Base-by-base conservation (phyloP, 2,113 vertebrate species). In the Calyptommatus sinebrachiatus region DNA sequence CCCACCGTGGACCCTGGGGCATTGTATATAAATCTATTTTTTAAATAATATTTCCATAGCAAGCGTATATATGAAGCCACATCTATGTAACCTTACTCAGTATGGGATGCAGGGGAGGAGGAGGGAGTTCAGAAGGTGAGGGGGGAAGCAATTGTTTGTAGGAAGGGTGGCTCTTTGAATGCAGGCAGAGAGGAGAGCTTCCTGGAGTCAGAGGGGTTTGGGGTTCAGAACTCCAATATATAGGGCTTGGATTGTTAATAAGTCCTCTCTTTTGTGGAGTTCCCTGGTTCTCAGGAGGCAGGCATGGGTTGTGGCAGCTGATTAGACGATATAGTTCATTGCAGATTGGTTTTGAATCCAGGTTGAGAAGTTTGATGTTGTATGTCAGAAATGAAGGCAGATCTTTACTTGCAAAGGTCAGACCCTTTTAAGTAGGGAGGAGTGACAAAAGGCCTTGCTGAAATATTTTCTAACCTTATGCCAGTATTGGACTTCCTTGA, bases 1-100 rank as follows among this genome's bases (percentile, higher is more conserved):
- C 77, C 77, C 26, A 16, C 78, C n/a, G 77, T 61, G 29, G 77
- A 74, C 71, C 35, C 63, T 18, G 28, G 66, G 77, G 77, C n/a
- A 41, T 16, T 79, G 82, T 83, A 79, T 28, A 83, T 83, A 83
- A 48, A 63, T 83, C 77, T 83, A 83, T 83, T 83, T 79, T 83
- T 83, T 71, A 81, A 81, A 81, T 75, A 78, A 78, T 83, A 75
- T 83, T 83, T 79, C 82, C 77, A 83, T 83, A 83, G 71, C 65
- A 61, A 79, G 77, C 77, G 79, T 79, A 83, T 79, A 79, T 79
- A 50, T 53, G 77, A 76, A 79, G 67, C 73, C 53, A 70, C 77
- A 75, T 79, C 82, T 80, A 70, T 20, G 50, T 80, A 80, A 80
- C 60, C 77, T 29, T 16, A 8, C 62, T 5, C 41, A 35, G 74